Evolutionary conservation across 2,113 vertebrate genomes (phyloP), one percentile per base, ranked within the genome.

Genomic region (Gracilinanus agilis): DNA sequence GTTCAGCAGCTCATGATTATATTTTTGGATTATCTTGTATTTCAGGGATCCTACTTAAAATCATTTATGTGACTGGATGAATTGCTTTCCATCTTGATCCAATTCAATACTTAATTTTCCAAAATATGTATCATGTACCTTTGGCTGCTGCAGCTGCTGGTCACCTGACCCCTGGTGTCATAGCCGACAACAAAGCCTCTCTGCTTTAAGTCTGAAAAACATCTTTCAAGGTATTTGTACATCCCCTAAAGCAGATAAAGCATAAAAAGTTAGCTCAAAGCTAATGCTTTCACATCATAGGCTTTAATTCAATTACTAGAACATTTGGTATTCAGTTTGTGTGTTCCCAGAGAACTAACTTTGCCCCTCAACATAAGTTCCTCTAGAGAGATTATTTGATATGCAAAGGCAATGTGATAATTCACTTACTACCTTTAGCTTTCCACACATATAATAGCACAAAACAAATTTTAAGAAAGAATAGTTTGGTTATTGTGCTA

Each of bases 181-280:
- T 99, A 99, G 1, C 99, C 99, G 56, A 99, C 98, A 29, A 99
- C 99, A 96, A 99, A 98, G 11, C 99, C 99, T 97, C 99, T 98
- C 97, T 98, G 98, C 97, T 98, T 97, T 90, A 99, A 96, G 98
- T 99, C 99, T 89, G 99, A 98, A 55, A 99, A 99, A 95, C 92
- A 98, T 97, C 98, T 99, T 97, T 98, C 98, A 54, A 99, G 99
- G 96, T 99, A 99, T 19, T 98, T 98, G 96, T 98, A 99, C 96
- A 99, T 98, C 9, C 99, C 99, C 99, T 99, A 98, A 67, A 96
- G 90, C 54, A 94, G 95, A 89, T 16, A 90, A 93, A 89, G 89
- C 1, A 90, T n/a, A 61, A 53, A 95, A 25, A 95, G 96, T 97
- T 90, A 97, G 91, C 34, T 96, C 55, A 90, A 55, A 8, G 90